Evolutionary conservation across 1,140 invertebrate genomes (phyloP), one percentile per base, ranked within the genome.

Genomic region (Bombus affinis): DNA sequence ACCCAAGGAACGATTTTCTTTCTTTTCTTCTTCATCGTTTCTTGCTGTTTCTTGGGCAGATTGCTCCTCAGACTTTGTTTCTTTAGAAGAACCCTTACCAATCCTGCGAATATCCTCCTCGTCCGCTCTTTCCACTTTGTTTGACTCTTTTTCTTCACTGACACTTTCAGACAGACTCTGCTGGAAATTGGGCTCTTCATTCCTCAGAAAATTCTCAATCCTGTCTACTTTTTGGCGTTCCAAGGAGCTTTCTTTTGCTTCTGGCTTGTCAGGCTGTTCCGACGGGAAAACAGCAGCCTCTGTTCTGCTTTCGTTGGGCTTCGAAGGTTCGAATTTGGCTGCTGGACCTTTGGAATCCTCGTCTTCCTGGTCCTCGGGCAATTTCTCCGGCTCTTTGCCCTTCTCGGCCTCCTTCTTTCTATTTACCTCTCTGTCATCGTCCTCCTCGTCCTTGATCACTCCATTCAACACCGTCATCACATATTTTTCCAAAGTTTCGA

Each of bases 401-500:
- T 85, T 87, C 22, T 90, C 85, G 12, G 32, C 18, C 25, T 86
- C 81, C 15, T 73, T 89, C 44, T 78, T 89, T n/a, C 42, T 42
- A 8, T 8, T 42, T 5, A 68, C 77, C 1, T 75, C 81, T 42
- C 68, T 74, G 9, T 88, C 83, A 6, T 88, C 89, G 18, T 94
- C 91, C 81, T 92, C 93, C 66, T 95, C 90, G 32, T 94, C 93
- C 70, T 95, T 92, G 25, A 95, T 95, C 15, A 95, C 94, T 2
- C 93, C 93, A 81, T 94, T 95, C n/a, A 95, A 83, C 68, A 95
- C 94, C 44, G 94, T 95, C 94, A 95, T 95, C 73, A 95, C 94
- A 90, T 94, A 94, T 74, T 95, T 94, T 70, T 95, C 94, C 1
- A 94, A 84, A 12, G 90, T 94, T 70, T 95, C 94, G 3, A 95